Evolutionary conservation across 2,888 invertebrate genomes (phyloP).

Genomic region (Panzeria rudis): DNA sequence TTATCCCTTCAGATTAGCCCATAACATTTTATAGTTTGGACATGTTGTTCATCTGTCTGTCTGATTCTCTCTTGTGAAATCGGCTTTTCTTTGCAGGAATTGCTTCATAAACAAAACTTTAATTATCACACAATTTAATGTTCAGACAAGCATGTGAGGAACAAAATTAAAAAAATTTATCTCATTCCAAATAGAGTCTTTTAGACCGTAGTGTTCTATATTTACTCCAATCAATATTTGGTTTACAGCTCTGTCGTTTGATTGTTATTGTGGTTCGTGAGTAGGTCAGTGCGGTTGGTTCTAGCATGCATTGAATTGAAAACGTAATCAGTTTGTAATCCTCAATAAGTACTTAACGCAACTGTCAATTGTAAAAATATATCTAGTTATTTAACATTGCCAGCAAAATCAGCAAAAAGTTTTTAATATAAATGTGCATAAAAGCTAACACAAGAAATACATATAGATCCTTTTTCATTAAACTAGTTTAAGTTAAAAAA

Average conservation of each 20-base stretch:
- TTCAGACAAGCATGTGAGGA: conserved; percentile 47
- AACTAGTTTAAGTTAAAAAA: too few relatives aligned
- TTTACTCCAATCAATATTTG: conserved; percentile 48
- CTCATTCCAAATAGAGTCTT: neutral
- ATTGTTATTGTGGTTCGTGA: conserved; percentile 11
- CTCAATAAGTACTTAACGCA: conserved; percentile 57
- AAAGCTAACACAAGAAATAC: too few relatives aligned
- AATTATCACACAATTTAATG: conserved; percentile 55
- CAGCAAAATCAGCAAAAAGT: too few relatives aligned
- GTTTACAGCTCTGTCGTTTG: conserved; percentile 23
- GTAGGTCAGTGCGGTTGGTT: conserved; percentile 9
- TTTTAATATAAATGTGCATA: too few relatives aligned
- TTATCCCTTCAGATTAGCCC: too few relatives aligned
- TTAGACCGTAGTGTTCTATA: conserved; percentile 3
- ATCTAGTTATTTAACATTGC: neutral
- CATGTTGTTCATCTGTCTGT: too few relatives aligned
- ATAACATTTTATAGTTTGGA: too few relatives aligned
- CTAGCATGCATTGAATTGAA: conserved; percentile 31
- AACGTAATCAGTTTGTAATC: conserved; percentile 57
- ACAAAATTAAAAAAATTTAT: conserved; percentile 5
- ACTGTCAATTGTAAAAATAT: conserved; percentile 4
- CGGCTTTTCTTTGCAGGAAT: too few relatives aligned
- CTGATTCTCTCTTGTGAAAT: too few relatives aligned
- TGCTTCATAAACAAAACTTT: conserved; percentile 48
- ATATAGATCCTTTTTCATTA: too few relatives aligned